Base-by-base conservation (phyloP, 2,113 vertebrate species). In the Anguilla japonica region DNA sequence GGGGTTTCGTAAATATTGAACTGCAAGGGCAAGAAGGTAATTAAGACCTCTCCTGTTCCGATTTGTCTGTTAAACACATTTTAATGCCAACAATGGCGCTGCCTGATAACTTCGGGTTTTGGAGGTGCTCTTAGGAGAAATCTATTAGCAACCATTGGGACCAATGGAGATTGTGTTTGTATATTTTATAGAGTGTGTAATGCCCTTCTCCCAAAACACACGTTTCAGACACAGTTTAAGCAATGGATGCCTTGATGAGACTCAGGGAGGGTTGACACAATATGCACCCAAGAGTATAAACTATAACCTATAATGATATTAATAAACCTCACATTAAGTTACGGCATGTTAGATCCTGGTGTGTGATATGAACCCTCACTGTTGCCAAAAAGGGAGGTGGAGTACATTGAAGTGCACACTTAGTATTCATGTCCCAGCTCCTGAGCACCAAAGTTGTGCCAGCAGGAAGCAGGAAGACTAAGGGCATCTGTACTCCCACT, bases 311-410 rank as follows among this genome's bases (percentile, higher is more conserved):
- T 46, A 1, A 82, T 78, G 86, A 87, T 91, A 88, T 91, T 89
- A 82, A 85, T 88, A 79, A 92, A 89, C 86, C 9, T 20, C n/a
- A 16, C 43, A 82, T 20, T 60, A 15, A 86, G 89, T 89, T 87
- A 85, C 90, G 89, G 29, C 75, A 41, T 92, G 89, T 88, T 34
- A 75, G 88, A 91, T 87, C 87, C 86, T 89, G 89, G 91, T 89
- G 89, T 90, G 89, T 87, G 26, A 91, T 88, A 86, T 90, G 91
- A 89, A 93, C 93, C 91, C 91, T 90, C 89, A 92, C 91, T 92
- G 91, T 89, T 91, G 15, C 41, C 84, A 39, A 83, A 83, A 86
- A 93, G 40, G 90, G 87, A 89, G 84, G 22, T 84, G 89, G 89
- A 84, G 79, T 84, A 83, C 89, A 87, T 88, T 89, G 92, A 91